Base-by-base conservation (phyloP, 2,113 vertebrate genomes). In the Eolophus roseicapilla region DNA sequence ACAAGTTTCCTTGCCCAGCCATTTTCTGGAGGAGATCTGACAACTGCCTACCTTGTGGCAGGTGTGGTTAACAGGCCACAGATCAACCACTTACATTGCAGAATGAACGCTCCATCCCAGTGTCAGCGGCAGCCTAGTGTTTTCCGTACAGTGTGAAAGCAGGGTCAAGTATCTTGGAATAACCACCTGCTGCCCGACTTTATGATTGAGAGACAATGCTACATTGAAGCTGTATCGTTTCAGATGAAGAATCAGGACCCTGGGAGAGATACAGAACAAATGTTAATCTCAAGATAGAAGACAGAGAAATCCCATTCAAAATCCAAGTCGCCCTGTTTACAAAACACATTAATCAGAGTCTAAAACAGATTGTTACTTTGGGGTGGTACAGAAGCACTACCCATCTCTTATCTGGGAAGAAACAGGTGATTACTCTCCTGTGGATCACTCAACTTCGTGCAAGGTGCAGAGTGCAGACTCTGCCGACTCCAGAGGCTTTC, bases 211-310 rank as follows among this genome's bases (percentile, higher is more conserved):
- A 62, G 99, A 99, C 76, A 99, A 98, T 91, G 99, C 98, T 81
- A 99, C 98, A 59, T 99, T 99, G 97, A 99, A 99, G 97, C 99
- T 99, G 90, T 99, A 99, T 44, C 99, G 98, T 97, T 99, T 99
- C 95, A 99, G 98, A 96, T 99, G 99, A 86, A 99, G 99, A 96
- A 99, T 99, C 80, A 99, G 98, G 60, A 99, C 98, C 96, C 99
- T 99, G 88, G 21, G 77, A 80, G 39, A 74, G 17, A 68, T 0
- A 5, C 69, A 68, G 7, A 63, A 70, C 37, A 86, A 67, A 77
- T 6, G 18, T 92, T 84, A 65, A 73, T 31, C n/a, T 79, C 44
- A 73, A 60, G 10, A 44, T 9, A 68, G 7, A 95, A 85, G 16
- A 37, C 17, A 28, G 41, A 46, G 17, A 88, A 90, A 70, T 76